Evolutionary conservation across 1,140 invertebrate genomes (phyloP).

Genomic region (Ptiloglossa arizonensis): DNA sequence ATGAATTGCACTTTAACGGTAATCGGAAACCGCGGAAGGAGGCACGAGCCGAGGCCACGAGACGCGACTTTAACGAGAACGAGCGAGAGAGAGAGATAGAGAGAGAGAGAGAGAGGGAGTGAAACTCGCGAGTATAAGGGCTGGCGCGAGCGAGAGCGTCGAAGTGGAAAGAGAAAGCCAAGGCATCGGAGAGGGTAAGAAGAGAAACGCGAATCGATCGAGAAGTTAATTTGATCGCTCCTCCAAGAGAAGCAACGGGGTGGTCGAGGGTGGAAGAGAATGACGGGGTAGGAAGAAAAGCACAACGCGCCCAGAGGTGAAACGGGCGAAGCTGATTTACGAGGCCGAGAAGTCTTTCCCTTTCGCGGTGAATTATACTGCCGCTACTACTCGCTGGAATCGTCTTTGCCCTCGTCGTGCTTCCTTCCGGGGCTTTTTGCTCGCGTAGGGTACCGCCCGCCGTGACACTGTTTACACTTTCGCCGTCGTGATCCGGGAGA

Average conservation of each 20-base stretch:
- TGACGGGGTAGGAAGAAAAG: slow-evolving; percentile 18
- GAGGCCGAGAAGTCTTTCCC: slow-evolving; percentile 48
- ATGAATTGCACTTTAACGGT: slow-evolving; percentile 47
- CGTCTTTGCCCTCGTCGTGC: not conserved
- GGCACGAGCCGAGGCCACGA: slow-evolving; percentile 7
- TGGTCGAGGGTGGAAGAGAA: not conserved
- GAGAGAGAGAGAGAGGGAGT: slow-evolving; percentile 2
- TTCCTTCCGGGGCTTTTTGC: not conserved
- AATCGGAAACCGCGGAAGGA: slow-evolving; percentile 42
- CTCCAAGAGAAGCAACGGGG: not conserved
- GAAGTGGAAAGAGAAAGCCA: not conserved
- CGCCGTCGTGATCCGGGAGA: not conserved
- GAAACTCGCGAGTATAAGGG: too few species aligned
- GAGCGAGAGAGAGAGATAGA: not conserved
- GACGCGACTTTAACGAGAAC: slow-evolving; percentile 20
- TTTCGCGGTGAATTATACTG: slow-evolving; percentile 11
- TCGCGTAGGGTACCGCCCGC: too few species aligned
- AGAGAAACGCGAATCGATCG: slow-evolving; percentile 55
- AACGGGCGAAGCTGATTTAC: slow-evolving; percentile 61
- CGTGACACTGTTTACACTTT: not conserved
- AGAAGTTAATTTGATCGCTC: slow-evolving; percentile 61
- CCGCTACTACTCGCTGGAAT: not conserved
- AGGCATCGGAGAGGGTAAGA: not conserved
- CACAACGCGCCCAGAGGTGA: slow-evolving; percentile 46
- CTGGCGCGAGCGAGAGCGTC: not conserved